A percentile compares a stretch with the other conserved stretches of the same genome.
Evolutionary conservation across 2,888 invertebrate genomes (phyloP).

Genomic region (Chaitophorus viminalis): DNA sequence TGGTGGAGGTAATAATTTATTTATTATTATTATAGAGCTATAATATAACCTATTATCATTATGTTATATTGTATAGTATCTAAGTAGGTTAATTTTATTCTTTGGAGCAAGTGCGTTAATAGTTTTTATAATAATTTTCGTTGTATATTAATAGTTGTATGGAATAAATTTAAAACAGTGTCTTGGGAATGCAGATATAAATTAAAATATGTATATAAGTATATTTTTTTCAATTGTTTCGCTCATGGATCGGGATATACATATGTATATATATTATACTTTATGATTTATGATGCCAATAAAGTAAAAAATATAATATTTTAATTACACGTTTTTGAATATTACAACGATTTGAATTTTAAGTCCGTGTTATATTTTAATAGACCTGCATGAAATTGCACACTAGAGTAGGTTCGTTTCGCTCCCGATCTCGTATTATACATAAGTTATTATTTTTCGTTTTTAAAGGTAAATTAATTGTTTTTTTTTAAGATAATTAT

Average conservation of each 20-base stretch:
- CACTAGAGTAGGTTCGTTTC: background rate
- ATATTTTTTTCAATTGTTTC: background rate
- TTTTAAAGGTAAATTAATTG: background rate
- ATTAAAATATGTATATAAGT: background rate
- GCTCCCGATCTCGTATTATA: background rate
- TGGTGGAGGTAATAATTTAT: background rate
- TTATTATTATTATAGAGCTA: background rate
- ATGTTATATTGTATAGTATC: background rate
- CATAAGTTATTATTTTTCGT: background rate
- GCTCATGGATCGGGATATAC: background rate
- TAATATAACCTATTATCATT: too few species aligned
- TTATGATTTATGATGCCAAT: conserved; percentile 1
- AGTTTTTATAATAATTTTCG: background rate
- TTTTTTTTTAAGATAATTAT: background rate
- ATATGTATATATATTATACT: too few species aligned
- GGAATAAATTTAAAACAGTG: background rate
- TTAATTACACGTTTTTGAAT: background rate
- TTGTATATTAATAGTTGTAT: background rate
- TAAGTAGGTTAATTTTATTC: background rate
- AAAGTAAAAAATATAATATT: background rate
- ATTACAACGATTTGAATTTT: background rate
- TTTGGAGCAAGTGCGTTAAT: background rate
- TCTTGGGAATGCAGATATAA: background rate
- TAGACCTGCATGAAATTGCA: background rate
- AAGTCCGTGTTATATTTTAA: background rate